Evolutionary conservation across 2,797 vertebrate genomes (phyloP).

Genomic region (Sardinella longiceps): DNA sequence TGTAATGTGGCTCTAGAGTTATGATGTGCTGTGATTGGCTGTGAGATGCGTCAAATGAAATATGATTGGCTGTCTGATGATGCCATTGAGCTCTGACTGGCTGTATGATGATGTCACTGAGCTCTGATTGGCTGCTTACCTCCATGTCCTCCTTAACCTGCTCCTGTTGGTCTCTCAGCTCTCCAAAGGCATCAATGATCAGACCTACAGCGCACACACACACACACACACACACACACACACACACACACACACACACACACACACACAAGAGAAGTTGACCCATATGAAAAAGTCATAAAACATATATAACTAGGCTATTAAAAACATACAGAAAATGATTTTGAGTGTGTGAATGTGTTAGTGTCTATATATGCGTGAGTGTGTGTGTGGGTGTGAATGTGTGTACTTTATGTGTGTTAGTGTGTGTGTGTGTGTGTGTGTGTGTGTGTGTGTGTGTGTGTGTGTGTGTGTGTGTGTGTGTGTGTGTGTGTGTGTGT

Average conservation of each 20-base stretch:
- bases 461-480: background rate
- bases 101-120: background rate
- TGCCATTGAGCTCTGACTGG: no score
- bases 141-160: constrained; percentile 98
- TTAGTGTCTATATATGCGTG: no score
- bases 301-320: no score
- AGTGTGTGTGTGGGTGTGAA: no score
- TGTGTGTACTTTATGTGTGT: no score
- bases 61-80: no score
- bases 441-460: background rate
- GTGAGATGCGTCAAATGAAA: background rate
- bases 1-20: background rate
- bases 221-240: background rate
- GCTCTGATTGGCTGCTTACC: constrained; percentile 64
- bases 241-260: background rate
- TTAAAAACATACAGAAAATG: no score
- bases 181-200: constrained; percentile 95
- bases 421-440: background rate
- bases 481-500: no score
- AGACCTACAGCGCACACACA: constrained; percentile 74
- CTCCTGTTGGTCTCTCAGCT: constrained; percentile 94
- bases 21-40: background rate
- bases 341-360: no score
- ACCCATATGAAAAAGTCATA: no score
- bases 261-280: background rate